Evolutionary conservation across 2,797 vertebrate species (phyloP), one percentile per base, ranked within the genome.

Genomic region (Paguma larvata): DNA sequence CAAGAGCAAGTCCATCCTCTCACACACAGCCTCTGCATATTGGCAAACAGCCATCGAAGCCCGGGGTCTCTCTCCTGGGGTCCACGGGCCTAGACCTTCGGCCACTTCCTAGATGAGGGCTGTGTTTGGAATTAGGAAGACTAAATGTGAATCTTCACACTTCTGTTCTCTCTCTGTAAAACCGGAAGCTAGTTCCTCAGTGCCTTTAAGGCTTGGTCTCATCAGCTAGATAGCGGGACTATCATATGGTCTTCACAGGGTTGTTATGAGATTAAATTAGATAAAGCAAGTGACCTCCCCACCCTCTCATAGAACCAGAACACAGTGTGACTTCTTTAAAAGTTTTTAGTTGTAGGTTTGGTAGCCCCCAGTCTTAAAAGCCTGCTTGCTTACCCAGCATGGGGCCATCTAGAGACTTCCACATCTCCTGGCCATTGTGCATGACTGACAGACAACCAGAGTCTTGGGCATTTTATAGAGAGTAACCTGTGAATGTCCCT

Each of bases 391-490:
- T 12, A 9, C 23, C 44, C 53, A 38, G 19, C 68, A 11, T 4
- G 38, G 38, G 80, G 23, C 75, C 48, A 34, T 75, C 65, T 34
- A 34, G 70, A 93, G 83, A 62, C 16, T 84, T 90, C 63, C 12
- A 41, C 3, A 11, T 67, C 91, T 88, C 32, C 19, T 96, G 73
- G n/a, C 18, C 25, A 48, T 27, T 67, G 8, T 53, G 56, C 21
- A 21, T 86, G 15, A 59, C 51, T 91, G 21, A 44, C 34, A 14
- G 34, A 70, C 48, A 85, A 56, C 65, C 10, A 80, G 56, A 19
- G 3, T 87, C 38, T 67, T 85, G 77, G 15, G 53, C 38, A 92
- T 90, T 80, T 95, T 72, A 23, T 62, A 75, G 86, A 82, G 72
- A 79, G 70, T 80, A 80, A 30, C 9, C 15, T 21, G 67, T 48